Base-by-base conservation (phyloP, 1,140 invertebrate genomes). In the Neomicropteryx cornuta region DNA sequence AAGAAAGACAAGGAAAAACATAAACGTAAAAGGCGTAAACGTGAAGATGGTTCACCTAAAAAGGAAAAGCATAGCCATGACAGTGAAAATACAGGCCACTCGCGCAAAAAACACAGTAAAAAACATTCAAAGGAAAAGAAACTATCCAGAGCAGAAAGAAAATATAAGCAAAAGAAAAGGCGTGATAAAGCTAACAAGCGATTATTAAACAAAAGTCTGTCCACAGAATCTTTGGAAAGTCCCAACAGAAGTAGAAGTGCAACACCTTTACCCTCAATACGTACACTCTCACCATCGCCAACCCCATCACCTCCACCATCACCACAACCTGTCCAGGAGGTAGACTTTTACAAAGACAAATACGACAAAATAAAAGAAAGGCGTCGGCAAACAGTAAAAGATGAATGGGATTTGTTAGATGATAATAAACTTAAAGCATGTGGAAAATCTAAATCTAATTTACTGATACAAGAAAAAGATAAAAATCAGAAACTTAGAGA, bases 291-390 rank as follows among this genome's bases (percentile, higher is more conserved):
- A 1, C 62, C 59, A 2, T 60, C 62, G 20, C 53, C 62, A 38
- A 48, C 49, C 28, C 53, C 29, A 47, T 45, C 44, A 24, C 45
- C 52, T 18, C 46, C 49, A 21, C 46, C 46, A 4, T 47, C 55
- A 16, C 51, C 50, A 1, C 53, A 56, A 14, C 43, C 48, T 36
- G 46, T 52, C 2, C 31, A 44, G 5, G 56, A 66, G 35, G 45
- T 57, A n/a, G 53, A 65, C 28, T 67, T 67, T 33, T 53, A 56
- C 24, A 67, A 63, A 47, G 71, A 75, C 45, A 75, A 75, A 51
- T 73, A 70, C 49, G 72, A 81, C 47, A 73, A 75, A 43, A 78
- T 80, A 31, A 80, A 77, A 48, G 74, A 75, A 51, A 62, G 75
- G 37, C 60, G 71, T 44, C 70, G 74, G n/a, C 70, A 76, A 36